phyloP scores from a whole-genome alignment of 2,888 invertebrate species.

The Drosophila cognata region DNA sequence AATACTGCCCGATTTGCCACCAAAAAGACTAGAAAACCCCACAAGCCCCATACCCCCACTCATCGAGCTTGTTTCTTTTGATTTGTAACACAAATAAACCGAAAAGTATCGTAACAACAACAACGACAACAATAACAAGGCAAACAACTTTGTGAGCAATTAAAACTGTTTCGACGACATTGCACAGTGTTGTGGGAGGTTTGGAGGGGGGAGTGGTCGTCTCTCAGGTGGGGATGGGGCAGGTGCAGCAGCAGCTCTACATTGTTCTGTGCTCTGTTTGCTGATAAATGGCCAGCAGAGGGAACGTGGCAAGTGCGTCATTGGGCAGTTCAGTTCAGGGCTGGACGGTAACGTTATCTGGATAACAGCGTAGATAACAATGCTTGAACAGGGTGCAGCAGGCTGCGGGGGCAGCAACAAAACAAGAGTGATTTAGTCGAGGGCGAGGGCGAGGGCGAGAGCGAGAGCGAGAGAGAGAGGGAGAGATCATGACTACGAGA shows the following conservation, averaged over 20 bases:
- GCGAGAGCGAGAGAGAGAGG: no score
- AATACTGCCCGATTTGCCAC: constrained; percentile 36
- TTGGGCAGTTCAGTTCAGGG: constrained; percentile 71
- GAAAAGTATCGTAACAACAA: constrained; percentile 44
- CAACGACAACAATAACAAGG: constrained; percentile 50
- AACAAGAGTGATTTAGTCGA: constrained; percentile 3
- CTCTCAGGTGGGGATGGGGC: constrained; percentile 10
- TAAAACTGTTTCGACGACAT: constrained; percentile 73
- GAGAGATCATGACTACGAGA: background rate
- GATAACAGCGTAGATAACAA: constrained; percentile 68
- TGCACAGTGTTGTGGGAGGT: background rate
- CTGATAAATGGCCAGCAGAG: constrained; percentile 52
- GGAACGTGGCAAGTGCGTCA: constrained; percentile 70
- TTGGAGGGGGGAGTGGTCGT: background rate
- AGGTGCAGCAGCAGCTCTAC: constrained; percentile 10
- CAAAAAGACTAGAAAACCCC: constrained; percentile 1
- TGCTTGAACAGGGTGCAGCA: constrained; percentile 19
- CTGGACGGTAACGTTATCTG: constrained; percentile 57
- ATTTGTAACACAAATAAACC: constrained; percentile 72
- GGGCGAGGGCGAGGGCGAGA: background rate
- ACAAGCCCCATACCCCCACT: background rate
- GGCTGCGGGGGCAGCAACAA: background rate
- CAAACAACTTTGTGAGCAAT: constrained; percentile 76
- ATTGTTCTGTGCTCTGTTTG: background rate
- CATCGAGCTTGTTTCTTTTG: constrained; percentile 52